These are phyloP conservation scores for Tuberolachnus salignus DNA, from an alignment of 2,888 invertebrate genomes.

Conservation along the genomic window DNA sequence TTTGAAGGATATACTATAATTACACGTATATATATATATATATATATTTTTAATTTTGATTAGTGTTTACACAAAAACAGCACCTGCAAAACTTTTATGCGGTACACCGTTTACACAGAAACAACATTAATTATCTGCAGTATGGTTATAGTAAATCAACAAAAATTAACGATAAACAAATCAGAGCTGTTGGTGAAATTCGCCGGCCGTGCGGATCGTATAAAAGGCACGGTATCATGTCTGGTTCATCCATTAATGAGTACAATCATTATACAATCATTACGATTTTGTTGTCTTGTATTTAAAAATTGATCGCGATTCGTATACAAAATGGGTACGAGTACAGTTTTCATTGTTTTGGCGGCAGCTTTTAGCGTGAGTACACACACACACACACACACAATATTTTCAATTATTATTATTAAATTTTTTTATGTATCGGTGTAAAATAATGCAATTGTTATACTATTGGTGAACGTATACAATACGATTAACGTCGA, in stretches of 20 bases:
- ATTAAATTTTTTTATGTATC: too few species aligned
- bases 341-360: background rate
- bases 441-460: too few species aligned
- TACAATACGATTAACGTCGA: too few species aligned
- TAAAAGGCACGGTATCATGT: background rate
- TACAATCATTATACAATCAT: background rate
- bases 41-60: background rate
- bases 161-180: slow-evolving; percentile 6
- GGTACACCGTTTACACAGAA: too few species aligned
- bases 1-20: background rate
- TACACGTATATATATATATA: too few species aligned
- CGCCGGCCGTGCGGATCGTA: too few species aligned
- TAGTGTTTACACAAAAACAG: background rate
- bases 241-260: background rate
- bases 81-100: background rate
- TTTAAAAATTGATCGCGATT: background rate
- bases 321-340: background rate
- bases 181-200: slow-evolving; percentile 18
- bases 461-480: too few species aligned
- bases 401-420: too few species aligned
- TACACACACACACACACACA: background rate
- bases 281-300: background rate
- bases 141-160: too few species aligned
- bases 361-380: background rate
- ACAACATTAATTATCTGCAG: too few species aligned